These are phyloP conservation scores for Neopipo cinnamomea DNA, from an alignment of 2,113 vertebrate genomes.

Conservation along the genomic window DNA sequence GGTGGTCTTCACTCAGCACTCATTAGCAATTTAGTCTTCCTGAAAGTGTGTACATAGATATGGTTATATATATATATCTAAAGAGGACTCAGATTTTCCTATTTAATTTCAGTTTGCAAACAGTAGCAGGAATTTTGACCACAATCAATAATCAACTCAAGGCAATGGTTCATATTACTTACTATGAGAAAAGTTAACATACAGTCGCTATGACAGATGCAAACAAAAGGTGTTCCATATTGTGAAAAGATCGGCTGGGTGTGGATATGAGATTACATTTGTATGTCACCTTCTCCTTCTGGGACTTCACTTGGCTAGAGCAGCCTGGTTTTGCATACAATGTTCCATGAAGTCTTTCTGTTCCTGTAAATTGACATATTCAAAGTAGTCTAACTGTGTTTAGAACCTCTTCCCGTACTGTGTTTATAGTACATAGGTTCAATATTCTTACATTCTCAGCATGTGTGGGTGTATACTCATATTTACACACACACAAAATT, in stretches of 20 bases:
- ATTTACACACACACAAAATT: not conserved
- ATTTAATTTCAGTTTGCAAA: not conserved
- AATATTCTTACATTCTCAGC: not conserved
- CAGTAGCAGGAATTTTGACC: not conserved
- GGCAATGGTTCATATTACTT: not conserved
- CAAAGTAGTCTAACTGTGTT: not conserved
- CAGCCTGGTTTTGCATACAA: accelerated
- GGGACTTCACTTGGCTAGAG: not conserved
- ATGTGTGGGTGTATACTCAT: not conserved
- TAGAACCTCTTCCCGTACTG: not conserved
- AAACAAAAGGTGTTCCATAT: not conserved
- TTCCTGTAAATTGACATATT: not conserved
- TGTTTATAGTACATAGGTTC: not conserved
- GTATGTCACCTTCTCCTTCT: not conserved
- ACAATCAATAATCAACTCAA: not conserved
- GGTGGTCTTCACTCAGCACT: not conserved
- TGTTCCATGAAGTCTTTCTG: not conserved
- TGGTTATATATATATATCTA: not conserved
- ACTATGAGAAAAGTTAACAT: not conserved
- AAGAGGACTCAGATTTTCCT: not conserved
- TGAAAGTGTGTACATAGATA: not conserved
- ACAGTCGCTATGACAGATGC: not conserved
- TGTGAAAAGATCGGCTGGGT: not conserved
- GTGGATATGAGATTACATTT: not conserved
- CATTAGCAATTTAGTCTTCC: not conserved